Percentiles rank a stretch among this genome's conserved stretches.
Evolutionary conservation across 1,140 invertebrate species (phyloP).

Genomic region (Drosophila sulfurigaster): DNA sequence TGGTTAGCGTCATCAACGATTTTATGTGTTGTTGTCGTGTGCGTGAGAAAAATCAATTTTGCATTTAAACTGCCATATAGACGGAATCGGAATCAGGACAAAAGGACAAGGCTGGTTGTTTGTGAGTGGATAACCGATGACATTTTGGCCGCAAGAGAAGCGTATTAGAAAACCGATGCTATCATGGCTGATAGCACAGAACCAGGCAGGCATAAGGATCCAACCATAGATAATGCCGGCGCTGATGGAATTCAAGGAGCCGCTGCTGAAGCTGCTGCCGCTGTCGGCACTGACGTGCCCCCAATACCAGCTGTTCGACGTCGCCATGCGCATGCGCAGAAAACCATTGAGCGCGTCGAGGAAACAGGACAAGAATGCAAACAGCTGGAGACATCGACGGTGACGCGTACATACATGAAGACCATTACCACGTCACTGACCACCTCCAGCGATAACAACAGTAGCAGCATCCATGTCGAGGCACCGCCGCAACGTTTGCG

Average conservation of each 20-base stretch:
- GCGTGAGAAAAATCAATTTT: constrained; percentile 84
- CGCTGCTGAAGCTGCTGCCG: not conserved
- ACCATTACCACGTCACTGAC: constrained; percentile 74
- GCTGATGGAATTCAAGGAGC: constrained; percentile 15
- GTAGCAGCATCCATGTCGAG: constrained; percentile 43
- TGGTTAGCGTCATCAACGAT: constrained; percentile 20
- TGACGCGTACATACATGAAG: constrained; percentile 78
- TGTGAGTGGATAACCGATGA: constrained; percentile 58
- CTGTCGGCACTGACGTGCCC: constrained; percentile 55
- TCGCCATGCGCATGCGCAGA: constrained; percentile 71
- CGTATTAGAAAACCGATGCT: constrained; percentile 71
- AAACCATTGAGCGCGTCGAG: constrained; percentile 49
- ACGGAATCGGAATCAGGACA: constrained; percentile 22
- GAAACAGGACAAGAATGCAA: constrained; percentile 33
- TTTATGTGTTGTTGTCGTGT: constrained; percentile 51
- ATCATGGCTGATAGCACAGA: constrained; percentile 81
- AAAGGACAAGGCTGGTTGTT: constrained; percentile 29
- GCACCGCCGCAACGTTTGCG: constrained; percentile 87
- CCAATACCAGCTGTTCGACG: constrained; percentile 79
- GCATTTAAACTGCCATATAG: constrained; percentile 48
- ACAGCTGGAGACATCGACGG: constrained; percentile 79
- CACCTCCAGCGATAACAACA: constrained; percentile 56
- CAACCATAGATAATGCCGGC: constrained; percentile 67
- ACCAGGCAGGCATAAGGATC: constrained; percentile 77
- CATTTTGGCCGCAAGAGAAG: constrained; percentile 55